Evolutionary conservation across 2,797 vertebrate genomes (phyloP), one percentile per base, ranked within the genome.

Genomic region (Tapirus indicus): DNA sequence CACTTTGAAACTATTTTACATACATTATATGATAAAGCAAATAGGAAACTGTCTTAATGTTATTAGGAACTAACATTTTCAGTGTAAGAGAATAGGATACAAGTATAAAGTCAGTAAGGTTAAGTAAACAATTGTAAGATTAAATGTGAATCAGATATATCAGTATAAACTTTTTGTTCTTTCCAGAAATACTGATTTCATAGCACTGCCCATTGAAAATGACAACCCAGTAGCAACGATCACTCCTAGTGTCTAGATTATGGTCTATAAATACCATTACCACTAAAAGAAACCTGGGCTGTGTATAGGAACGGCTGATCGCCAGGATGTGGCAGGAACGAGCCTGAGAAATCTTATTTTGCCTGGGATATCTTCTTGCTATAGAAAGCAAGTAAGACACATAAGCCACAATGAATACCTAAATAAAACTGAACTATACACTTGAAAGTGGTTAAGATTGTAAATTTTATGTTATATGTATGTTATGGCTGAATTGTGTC

Each of bases 71-170:
- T 82, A 66, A 88, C 74, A 56, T 66, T 82, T 89, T 94, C 56
- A 44, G 38, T 69, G 16, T 49, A 86, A 86, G 60, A 86, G 71
- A 77, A 38, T 62, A 84, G 20, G 47, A 35, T 41, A 54, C 16
- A 77, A 75, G 47, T 54, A 82, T 44, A 82, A 69, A 58, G 58
- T 79, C 78, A 69, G 41, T 79, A 79, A 69, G 17, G 17, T 69
- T 93, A 79, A 82, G 56, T 44, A 94, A 94, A 82, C 3, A 82
- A 88, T 64, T 74, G 14, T 69, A 82, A 72, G 44, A 27, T 62
- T 88, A 94, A 62, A 72, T 71, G 60, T 72, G 75, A 94, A 72
- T 71, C 32, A 41, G 44, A 88, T 64, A 38, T 54, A 68, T 60
- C 41, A n/a, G 27, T 52, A 52, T 71, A 62, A 88, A 62, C 72